A percentile compares a stretch with the other conserved stretches of the same genome.
phyloP scores from a whole-genome alignment of 2,113 vertebrate genomes.

The Sapajus apella region DNA sequence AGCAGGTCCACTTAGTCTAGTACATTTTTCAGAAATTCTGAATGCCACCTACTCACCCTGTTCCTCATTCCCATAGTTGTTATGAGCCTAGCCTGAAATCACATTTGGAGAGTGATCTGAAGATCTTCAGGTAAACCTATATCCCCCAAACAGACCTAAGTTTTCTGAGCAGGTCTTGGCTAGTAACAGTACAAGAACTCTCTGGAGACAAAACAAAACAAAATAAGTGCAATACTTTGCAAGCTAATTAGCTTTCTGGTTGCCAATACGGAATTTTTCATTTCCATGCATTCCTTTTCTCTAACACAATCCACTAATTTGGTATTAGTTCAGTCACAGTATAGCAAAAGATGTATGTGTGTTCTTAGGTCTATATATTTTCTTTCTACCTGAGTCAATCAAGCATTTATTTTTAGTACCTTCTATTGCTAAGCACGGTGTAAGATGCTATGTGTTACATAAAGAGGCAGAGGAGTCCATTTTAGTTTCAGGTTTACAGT shows the following conservation, averaged over 20 bases:
- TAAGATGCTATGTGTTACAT: background rate
- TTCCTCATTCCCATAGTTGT: background rate
- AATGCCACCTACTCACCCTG: background rate
- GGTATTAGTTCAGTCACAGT: background rate
- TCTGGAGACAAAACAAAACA: conserved; percentile 29
- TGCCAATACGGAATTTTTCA: background rate
- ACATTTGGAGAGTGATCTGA: background rate
- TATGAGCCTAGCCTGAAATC: background rate
- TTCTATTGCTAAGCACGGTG: conserved; percentile 26
- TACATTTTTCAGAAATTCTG: background rate
- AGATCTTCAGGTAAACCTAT: background rate
- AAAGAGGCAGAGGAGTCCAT: background rate
- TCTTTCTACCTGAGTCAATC: background rate
- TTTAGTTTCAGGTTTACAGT: background rate
- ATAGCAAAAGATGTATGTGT: background rate
- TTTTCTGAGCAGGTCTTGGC: conserved; percentile 5
- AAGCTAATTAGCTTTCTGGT: conserved; percentile 19
- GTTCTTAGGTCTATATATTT: background rate
- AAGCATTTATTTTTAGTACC: conserved; percentile 1
- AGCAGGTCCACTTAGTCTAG: background rate
- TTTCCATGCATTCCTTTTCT: background rate
- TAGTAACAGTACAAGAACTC: background rate
- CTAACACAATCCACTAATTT: background rate
- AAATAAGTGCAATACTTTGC: background rate
- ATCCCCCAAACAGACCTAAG: background rate